Base-by-base conservation (phyloP, 2,888 invertebrate species). In the Zhuqinia jingwanae region DNA sequence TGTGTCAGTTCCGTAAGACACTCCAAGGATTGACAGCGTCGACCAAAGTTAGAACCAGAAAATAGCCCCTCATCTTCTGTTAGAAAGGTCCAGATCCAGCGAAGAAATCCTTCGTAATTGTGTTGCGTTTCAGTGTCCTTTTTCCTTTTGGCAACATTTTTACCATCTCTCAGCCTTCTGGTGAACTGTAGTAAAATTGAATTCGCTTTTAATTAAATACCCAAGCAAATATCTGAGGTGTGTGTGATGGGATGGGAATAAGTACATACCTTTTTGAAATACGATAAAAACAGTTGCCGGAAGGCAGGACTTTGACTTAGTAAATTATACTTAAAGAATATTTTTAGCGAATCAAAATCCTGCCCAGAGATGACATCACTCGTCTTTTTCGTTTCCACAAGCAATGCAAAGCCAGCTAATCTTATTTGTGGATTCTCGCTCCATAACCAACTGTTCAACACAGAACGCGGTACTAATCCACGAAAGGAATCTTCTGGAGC, bases 251-350 rank as follows among this genome's bases (percentile, higher is more conserved):
- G n/a, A n/a, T n/a, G n/a, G n/a, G n/a, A n/a, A n/a, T n/a, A n/a
- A n/a, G n/a, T n/a, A n/a, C 17, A 58, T 91, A 95, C 96, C 94
- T 96, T 97, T 91, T 95, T 96, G 76, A 96, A 93, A 1, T 95
- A 92, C 0, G 95, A 93, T n/a, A 95, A 92, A 77, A 95, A 94
- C 90, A 95, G 94, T 91, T 96, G 95, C 45, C 96, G 93, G 89
- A 95, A 95, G 85, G 94, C 94, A 0, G 96, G 95, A 77, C 94
- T 93, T 91, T 95, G 95, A 79, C 94, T 94, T 89, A 95, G 95
- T 73, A 95, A 93, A 93, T 97, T 97, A 92, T 95, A 94, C 20
- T 93, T 92, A 47, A 97, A 91, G 92, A 95, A 96, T 47, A 92
- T 92, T 11, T 94, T 92, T 27, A 96, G 92, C 17, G 95, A 93